Percentiles rank a stretch among this genome's conserved stretches.
phyloP scores from a whole-genome alignment of 2,113 vertebrate genomes.

The Otus sunia region DNA sequence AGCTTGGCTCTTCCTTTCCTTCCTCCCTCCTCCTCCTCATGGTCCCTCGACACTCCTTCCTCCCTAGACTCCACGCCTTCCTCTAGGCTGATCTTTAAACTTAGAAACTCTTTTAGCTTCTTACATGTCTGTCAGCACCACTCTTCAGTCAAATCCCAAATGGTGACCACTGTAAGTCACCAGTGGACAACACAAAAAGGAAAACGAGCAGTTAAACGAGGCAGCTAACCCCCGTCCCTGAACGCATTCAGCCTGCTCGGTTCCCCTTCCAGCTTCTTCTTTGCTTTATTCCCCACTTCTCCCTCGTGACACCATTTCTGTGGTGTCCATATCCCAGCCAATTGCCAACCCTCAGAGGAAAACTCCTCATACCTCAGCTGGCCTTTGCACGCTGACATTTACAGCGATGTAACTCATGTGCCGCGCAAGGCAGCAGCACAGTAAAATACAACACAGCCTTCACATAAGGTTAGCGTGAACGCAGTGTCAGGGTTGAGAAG shows the following conservation, averaged over 20 bases:
- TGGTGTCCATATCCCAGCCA: not conserved
- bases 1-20: not conserved
- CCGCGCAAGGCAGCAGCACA: not conserved
- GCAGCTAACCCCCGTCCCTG: not conserved
- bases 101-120: not conserved
- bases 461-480: accelerated
- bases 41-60: not conserved
- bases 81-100: not conserved
- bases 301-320: not conserved
- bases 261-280: not conserved
- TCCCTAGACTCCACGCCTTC: not conserved
- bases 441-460: not conserved
- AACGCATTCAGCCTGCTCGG: not conserved
- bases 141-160: not conserved
- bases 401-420: accelerated
- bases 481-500: not conserved
- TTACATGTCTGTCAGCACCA: not conserved
- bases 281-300: not conserved
- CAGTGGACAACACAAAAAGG: not conserved
- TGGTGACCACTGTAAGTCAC: not conserved
- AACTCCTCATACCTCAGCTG: not conserved
- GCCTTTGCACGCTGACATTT: not conserved
- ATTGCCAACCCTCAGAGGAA: not conserved
- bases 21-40: not conserved
- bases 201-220: not conserved